A percentile compares a stretch with the other conserved stretches of the same genome.
Evolutionary conservation across 2,888 invertebrate genomes (phyloP).

Genomic region (Leptinotarsa rubiginosa): DNA sequence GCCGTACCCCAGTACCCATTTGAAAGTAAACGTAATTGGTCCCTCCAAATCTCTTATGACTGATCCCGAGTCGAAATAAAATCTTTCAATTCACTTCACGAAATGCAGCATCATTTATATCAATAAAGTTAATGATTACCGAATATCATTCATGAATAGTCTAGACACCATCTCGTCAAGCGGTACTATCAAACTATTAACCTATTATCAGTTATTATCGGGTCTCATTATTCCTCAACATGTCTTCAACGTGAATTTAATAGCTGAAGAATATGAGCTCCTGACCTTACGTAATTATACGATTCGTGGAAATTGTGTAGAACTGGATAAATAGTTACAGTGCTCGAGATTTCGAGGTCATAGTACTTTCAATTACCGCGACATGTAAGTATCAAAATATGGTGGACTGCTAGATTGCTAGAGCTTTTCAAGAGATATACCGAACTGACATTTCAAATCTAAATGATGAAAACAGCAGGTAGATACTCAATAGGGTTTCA

Average conservation of each 20-base stretch:
- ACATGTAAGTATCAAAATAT: not conserved
- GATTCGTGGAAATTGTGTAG: not conserved
- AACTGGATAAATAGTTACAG: not conserved
- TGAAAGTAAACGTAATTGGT: not conserved
- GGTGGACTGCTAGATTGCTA: not conserved
- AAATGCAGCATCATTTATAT: slow-evolving; percentile 29
- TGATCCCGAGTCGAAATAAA: not conserved
- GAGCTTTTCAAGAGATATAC: too few species aligned
- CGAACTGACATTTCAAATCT: too few species aligned
- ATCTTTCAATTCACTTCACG: not conserved
- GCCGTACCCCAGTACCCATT: not conserved
- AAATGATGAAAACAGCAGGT: too few species aligned
- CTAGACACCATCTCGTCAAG: slow-evolving; percentile 25
- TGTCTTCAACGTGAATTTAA: slow-evolving; percentile 19
- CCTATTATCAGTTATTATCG: slow-evolving; percentile 27
- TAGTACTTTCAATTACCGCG: not conserved
- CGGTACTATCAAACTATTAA: slow-evolving; percentile 29
- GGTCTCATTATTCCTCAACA: slow-evolving; percentile 25
- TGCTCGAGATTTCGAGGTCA: not conserved
- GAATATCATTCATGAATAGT: slow-evolving; percentile 31
- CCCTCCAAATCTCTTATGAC: not conserved
- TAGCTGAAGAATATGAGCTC: slow-evolving; percentile 6
- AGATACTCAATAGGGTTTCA: too few species aligned
- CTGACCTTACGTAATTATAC: slow-evolving; percentile 22
- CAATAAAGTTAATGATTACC: slow-evolving; percentile 30